phyloP scores from a whole-genome alignment of 2,888 invertebrate species.

The Melipona bicolor region DNA sequence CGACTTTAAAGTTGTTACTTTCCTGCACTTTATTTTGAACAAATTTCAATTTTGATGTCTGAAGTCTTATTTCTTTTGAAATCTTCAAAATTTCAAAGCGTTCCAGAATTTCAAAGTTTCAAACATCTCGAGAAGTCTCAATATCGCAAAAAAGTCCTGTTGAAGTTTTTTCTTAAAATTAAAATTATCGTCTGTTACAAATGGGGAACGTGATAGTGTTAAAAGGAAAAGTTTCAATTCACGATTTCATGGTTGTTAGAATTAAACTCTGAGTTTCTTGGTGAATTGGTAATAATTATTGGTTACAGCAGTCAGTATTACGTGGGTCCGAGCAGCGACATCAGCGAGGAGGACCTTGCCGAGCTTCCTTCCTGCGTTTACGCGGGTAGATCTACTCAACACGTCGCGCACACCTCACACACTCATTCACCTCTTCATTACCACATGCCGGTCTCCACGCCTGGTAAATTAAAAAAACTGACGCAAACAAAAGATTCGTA shows the following conservation, averaged over 20 bases:
- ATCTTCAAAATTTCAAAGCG: neutral
- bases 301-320: slow-evolving; percentile 79
- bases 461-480: slow-evolving; percentile 71
- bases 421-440: slow-evolving; percentile 81
- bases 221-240: neutral
- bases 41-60: neutral
- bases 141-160: no score
- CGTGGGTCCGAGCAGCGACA: slow-evolving; percentile 82
- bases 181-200: neutral
- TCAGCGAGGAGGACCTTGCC: slow-evolving; percentile 87
- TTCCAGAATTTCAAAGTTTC: neutral
- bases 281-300: neutral
- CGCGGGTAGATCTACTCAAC: slow-evolving; percentile 86
- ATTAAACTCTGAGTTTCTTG: no score
- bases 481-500: neutral
- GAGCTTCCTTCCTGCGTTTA: slow-evolving; percentile 94
- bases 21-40: neutral
- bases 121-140: neutral
- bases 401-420: slow-evolving; percentile 77
- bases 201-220: neutral
- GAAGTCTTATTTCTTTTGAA: neutral
- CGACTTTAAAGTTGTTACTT: neutral
- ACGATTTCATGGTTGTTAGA: no score
- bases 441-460: slow-evolving; percentile 80
- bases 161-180: neutral